phyloP scores from a whole-genome alignment of 2,888 invertebrate genomes.

The Leptinotarsa peninsularis region DNA sequence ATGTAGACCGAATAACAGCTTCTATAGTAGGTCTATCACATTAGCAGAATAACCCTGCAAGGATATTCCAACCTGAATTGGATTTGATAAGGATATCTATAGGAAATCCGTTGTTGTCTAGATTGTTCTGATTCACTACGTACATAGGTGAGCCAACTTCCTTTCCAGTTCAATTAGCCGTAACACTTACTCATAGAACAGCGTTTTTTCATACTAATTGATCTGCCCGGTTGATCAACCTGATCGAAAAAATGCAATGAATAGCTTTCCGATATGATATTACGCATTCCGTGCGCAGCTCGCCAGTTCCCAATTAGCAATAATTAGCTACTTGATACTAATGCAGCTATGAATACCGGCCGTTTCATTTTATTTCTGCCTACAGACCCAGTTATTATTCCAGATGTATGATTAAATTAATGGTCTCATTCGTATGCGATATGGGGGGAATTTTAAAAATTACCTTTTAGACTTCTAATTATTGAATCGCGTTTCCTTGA shows the following conservation, averaged over 20 bases:
- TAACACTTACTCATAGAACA: not conserved
- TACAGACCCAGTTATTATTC: slow-evolving; percentile 16
- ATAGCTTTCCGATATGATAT: slow-evolving; percentile 3
- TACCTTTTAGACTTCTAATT: slow-evolving; percentile 26
- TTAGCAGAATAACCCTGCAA: too few relatives aligned
- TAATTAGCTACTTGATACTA: slow-evolving; percentile 20
- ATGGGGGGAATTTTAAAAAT: slow-evolving; percentile 14
- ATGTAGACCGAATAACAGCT: too few relatives aligned
- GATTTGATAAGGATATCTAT: too few relatives aligned
- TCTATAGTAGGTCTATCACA: too few relatives aligned
- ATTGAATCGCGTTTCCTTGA: slow-evolving; percentile 24
- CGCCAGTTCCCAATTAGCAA: slow-evolving; percentile 7
- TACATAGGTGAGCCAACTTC: too few relatives aligned
- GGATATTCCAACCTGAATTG: too few relatives aligned
- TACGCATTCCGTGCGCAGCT: not conserved
- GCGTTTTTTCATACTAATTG: not conserved
- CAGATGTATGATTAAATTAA: slow-evolving; percentile 15
- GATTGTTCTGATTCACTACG: too few relatives aligned
- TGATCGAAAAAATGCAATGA: not conserved
- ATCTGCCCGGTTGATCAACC: slow-evolving; percentile 7
- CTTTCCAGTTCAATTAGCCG: not conserved
- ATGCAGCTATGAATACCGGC: slow-evolving; percentile 3
- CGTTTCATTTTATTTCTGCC: slow-evolving; percentile 13
- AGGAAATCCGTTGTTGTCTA: too few relatives aligned
- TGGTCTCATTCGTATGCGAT: slow-evolving; percentile 12